Percentiles rank a stretch among this genome's conserved stretches.
These are phyloP conservation scores for Fistularia commersonii DNA, from an alignment of 2,797 vertebrate species.

Conservation along the genomic window DNA sequence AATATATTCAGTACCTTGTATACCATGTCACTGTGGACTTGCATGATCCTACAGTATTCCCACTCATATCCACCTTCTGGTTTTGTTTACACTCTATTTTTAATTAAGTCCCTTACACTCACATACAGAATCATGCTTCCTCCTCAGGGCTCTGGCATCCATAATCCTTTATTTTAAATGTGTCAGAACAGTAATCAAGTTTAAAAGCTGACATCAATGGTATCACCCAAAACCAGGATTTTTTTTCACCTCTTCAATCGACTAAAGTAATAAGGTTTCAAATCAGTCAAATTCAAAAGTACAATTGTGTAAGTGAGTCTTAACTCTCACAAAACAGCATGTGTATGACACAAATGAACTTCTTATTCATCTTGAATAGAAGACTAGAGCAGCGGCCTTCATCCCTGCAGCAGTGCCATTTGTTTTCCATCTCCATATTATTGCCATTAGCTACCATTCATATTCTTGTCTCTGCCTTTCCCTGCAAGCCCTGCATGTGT, in stretches of 20 bases:
- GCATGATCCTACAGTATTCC: background rate
- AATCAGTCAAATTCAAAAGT: too few relatives aligned
- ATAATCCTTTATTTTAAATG: too few relatives aligned
- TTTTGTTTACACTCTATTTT: constrained; percentile 30
- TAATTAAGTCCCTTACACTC: constrained; percentile 23
- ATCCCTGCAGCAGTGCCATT: constrained; percentile 22
- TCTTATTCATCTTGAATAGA: constrained; percentile 4
- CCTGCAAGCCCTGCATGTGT: constrained; percentile 29
- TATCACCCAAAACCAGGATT: too few relatives aligned
- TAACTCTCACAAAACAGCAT: constrained; percentile 2
- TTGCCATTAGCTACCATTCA: constrained; percentile 41
- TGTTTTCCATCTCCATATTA: constrained; percentile 44
- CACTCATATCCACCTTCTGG: constrained; percentile 14
- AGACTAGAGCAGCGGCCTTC: constrained; percentile 1
- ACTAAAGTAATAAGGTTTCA: too few relatives aligned
- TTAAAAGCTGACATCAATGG: too few relatives aligned
- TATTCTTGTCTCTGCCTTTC: constrained; percentile 27
- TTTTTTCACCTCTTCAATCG: too few relatives aligned
- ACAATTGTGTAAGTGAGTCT: background rate
- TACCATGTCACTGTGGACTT: constrained; percentile 1
- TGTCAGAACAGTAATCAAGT: too few relatives aligned
- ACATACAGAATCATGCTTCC: background rate
- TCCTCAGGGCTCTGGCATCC: too few relatives aligned
- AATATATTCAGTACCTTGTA: background rate
- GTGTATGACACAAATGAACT: background rate